phyloP scores from a whole-genome alignment of 2,113 vertebrate genomes.

The Neogale vison region DNA sequence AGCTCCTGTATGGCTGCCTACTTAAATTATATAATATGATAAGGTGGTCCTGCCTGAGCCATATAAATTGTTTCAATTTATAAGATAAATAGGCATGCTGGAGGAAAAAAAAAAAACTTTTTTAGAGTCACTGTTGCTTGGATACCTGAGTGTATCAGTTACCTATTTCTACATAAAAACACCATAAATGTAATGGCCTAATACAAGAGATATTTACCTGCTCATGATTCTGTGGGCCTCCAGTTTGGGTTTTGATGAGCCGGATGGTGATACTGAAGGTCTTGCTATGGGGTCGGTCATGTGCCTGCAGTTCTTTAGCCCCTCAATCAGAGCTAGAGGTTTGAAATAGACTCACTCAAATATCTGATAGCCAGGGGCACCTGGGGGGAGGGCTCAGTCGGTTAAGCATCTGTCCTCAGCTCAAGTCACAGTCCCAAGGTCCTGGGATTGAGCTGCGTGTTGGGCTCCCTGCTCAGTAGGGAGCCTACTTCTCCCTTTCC shows the following conservation, averaged over 20 bases:
- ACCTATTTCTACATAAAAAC: background rate
- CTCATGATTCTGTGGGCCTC: background rate
- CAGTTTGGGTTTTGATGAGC: background rate
- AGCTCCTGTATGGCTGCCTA: background rate
- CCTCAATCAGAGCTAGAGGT: background rate
- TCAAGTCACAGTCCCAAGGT: background rate
- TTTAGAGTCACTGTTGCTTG: background rate
- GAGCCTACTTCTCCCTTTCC: background rate
- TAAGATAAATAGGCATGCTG: background rate
- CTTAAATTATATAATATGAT: background rate
- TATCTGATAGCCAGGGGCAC: background rate
- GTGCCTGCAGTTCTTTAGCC: background rate
- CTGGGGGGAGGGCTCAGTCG: background rate
- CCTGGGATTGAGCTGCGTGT: background rate
- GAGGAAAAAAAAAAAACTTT: background rate
- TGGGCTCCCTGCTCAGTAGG: background rate
- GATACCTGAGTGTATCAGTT: background rate
- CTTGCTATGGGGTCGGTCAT: background rate
- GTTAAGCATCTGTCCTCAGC: background rate
- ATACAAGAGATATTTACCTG: background rate
- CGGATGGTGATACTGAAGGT: background rate
- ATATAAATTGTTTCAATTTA: constrained; percentile 22
- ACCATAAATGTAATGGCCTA: background rate
- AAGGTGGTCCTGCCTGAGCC: background rate
- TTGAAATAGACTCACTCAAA: background rate